Evolutionary conservation across 1,140 invertebrate genomes (phyloP).

Genomic region (Heliconius hermathena): DNA sequence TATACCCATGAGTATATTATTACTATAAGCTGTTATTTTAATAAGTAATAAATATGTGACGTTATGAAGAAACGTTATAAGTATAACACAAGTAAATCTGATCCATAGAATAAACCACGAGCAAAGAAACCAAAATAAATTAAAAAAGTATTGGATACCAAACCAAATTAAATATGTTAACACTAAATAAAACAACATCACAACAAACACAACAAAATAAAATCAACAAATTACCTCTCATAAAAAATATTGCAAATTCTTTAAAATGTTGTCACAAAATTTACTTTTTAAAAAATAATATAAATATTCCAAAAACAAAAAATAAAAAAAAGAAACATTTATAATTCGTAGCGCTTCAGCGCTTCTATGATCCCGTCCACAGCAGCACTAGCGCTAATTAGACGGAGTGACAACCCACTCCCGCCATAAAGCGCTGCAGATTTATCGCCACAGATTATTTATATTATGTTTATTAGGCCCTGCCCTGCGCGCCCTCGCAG

Average conservation of each 20-base stretch:
- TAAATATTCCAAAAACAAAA: background rate
- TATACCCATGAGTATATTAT: background rate
- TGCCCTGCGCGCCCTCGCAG: constrained; percentile 64
- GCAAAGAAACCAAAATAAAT: constrained; percentile 42
- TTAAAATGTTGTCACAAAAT: too few relatives aligned
- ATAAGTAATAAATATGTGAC: background rate
- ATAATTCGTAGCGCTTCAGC: constrained; percentile 54
- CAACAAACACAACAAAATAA: too few relatives aligned
- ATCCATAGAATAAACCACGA: constrained; percentile 34
- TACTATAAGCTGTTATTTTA: background rate
- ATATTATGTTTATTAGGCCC: constrained; percentile 81
- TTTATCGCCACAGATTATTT: constrained; percentile 81
- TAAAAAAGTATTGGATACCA: too few relatives aligned
- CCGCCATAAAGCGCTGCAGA: constrained; percentile 80
- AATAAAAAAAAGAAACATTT: constrained; percentile 22
- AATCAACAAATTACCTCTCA: too few relatives aligned
- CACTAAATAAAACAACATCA: too few relatives aligned
- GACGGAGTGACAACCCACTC: constrained; percentile 80
- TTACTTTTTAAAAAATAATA: too few relatives aligned
- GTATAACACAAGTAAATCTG: constrained; percentile 31
- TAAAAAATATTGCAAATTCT: too few relatives aligned
- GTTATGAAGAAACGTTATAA: background rate
- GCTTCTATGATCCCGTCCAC: constrained; percentile 45
- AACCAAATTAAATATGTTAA: too few relatives aligned
- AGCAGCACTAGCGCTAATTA: constrained; percentile 79